These are phyloP conservation scores for Noctua pronuba DNA, from an alignment of 2,888 invertebrate species.

Conservation along the genomic window DNA sequence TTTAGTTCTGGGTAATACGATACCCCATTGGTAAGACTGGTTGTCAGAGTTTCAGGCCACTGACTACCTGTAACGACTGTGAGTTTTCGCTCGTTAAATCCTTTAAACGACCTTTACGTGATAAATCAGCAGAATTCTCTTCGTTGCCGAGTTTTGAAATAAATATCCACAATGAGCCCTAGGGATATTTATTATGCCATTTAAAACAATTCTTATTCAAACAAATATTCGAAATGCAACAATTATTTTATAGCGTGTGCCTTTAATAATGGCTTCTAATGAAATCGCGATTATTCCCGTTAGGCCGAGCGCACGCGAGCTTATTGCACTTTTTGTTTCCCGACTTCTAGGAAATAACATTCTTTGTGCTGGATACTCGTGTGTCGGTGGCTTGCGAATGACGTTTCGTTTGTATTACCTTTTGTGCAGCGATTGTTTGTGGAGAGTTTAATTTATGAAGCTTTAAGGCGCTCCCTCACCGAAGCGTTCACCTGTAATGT, in stretches of 20 bases:
- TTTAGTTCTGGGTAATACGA: not conserved
- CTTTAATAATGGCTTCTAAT: conserved; percentile 63
- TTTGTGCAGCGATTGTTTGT: conserved; percentile 52
- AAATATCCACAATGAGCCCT: not conserved
- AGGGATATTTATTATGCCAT: conserved; percentile 15
- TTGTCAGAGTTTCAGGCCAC: too few relatives aligned
- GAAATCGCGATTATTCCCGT: conserved; percentile 63
- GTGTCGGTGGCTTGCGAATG: conserved; percentile 50
- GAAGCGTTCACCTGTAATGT: not conserved
- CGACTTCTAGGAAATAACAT: conserved; percentile 61
- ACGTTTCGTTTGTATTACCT: conserved; percentile 47
- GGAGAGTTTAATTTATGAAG: conserved; percentile 53
- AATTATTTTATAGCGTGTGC: conserved; percentile 63
- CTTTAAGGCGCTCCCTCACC: not conserved
- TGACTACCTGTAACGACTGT: not conserved
- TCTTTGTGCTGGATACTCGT: conserved; percentile 57
- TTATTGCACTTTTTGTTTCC: conserved; percentile 57
- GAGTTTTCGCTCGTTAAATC: not conserved
- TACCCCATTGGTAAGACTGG: not conserved
- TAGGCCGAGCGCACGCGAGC: conserved; percentile 57
- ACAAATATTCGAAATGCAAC: conserved; percentile 54
- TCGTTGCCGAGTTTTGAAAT: not conserved
- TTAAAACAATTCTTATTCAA: conserved; percentile 26
- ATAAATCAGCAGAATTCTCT: not conserved
- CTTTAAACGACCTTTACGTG: not conserved